Evolutionary conservation across 2,797 vertebrate species (phyloP).

Genomic region (Mycteria americana): DNA sequence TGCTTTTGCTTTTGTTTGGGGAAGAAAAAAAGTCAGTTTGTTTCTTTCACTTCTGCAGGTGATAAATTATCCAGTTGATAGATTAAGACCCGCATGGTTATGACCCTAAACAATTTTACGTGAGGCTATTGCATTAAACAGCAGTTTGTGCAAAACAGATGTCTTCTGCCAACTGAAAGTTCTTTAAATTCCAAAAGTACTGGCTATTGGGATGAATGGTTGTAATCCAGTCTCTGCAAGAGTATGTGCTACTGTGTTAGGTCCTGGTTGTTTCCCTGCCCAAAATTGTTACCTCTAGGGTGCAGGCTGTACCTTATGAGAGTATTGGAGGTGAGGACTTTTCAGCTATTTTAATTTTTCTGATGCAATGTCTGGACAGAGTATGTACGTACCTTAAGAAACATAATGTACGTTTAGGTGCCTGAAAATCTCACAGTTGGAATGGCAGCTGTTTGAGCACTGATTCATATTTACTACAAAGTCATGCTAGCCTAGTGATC

Average conservation of each 20-base stretch:
- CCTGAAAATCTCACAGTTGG: background rate
- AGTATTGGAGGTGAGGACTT: background rate
- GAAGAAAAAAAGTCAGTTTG: background rate
- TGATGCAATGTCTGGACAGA: background rate
- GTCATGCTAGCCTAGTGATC: background rate
- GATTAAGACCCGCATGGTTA: background rate
- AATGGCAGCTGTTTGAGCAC: background rate
- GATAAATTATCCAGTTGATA: background rate
- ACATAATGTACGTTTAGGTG: too few species aligned
- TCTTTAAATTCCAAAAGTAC: background rate
- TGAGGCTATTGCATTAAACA: background rate
- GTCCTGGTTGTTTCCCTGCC: background rate
- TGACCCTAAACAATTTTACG: background rate
- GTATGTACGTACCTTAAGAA: background rate
- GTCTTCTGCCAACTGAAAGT: background rate
- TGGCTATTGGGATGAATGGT: background rate
- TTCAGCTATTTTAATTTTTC: background rate
- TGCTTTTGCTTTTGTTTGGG: background rate
- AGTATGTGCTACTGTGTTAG: background rate
- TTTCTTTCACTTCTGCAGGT: background rate
- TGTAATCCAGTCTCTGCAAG: background rate
- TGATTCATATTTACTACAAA: background rate
- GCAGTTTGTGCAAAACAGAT: background rate
- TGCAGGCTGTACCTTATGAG: background rate
- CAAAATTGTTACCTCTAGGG: background rate